Evolutionary conservation across 2,888 invertebrate species (phyloP).

Genomic region (Lasioglossum vierecki): DNA sequence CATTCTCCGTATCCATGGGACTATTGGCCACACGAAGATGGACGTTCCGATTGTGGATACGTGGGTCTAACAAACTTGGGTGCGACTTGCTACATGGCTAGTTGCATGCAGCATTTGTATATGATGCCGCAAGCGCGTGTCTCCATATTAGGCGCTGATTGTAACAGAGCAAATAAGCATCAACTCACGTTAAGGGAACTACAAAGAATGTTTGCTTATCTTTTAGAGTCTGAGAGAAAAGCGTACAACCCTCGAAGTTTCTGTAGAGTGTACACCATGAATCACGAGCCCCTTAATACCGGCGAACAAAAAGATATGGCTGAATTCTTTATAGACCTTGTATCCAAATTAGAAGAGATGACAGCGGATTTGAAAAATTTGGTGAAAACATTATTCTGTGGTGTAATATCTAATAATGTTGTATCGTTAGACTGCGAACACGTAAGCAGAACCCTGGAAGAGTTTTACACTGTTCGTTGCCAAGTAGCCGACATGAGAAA

Average conservation of each 20-base stretch:
- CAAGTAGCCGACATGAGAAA: constrained; percentile 99
- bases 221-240: constrained; percentile 96
- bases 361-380: constrained; percentile 94
- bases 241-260: constrained; percentile 98
- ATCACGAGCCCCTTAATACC: constrained; percentile 97
- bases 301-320: constrained; percentile 99
- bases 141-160: constrained; percentile 92
- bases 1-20: constrained; percentile 97
- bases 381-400: constrained; percentile 96
- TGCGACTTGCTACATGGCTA: constrained; percentile 99
- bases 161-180: constrained; percentile 90
- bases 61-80: constrained; percentile 97
- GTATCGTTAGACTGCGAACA: constrained; percentile 98
- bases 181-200: constrained; percentile 93
- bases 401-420: constrained; percentile 97
- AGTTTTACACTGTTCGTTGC: constrained; percentile 98
- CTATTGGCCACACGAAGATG: constrained; percentile 98
- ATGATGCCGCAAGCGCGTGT: constrained; percentile 98
- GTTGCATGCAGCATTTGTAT: constrained; percentile 98
- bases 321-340: constrained; percentile 98
- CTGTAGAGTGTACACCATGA: constrained; percentile 98
- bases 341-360: constrained; percentile 98
- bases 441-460: constrained; percentile 96
- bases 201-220: constrained; percentile 97
- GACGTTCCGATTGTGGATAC: constrained; percentile 96